Evolutionary conservation across 2,797 vertebrate species (phyloP).

Genomic region (Bradypodion pumilum): DNA sequence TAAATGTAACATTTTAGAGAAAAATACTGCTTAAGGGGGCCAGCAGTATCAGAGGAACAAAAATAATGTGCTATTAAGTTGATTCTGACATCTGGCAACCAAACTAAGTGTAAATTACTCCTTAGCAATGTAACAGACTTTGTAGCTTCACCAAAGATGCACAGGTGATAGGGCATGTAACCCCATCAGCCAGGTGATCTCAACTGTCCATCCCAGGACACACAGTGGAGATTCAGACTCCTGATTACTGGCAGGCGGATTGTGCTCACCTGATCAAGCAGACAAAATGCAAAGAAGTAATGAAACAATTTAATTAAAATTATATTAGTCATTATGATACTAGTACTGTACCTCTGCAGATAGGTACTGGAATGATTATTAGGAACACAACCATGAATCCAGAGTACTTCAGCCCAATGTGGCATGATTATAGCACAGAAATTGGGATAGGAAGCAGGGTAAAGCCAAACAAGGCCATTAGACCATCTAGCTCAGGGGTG

Average conservation of each 20-base stretch:
- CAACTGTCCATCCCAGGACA: no score
- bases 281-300: background rate
- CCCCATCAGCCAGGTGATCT: no score
- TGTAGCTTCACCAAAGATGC: no score
- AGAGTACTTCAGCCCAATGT: background rate
- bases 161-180: no score
- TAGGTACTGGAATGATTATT: background rate
- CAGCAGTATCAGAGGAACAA: background rate
- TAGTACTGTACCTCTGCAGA: background rate
- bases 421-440: background rate
- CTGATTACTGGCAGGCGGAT: no score
- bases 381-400: no score
- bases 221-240: no score
- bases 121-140: no score
- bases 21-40: background rate
- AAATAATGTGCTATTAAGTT: background rate
- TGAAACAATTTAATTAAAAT: background rate
- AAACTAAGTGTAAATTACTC: no score
- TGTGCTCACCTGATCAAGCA: background rate
- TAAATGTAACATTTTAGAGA: background rate
- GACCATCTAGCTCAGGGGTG: background rate
- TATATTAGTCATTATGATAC: no score
- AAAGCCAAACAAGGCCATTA: background rate
- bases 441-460: background rate
- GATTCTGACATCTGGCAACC: no score